Conservation (phyloP, 2,888 invertebrate species). For the Leptopilina drosophilae region DNA sequence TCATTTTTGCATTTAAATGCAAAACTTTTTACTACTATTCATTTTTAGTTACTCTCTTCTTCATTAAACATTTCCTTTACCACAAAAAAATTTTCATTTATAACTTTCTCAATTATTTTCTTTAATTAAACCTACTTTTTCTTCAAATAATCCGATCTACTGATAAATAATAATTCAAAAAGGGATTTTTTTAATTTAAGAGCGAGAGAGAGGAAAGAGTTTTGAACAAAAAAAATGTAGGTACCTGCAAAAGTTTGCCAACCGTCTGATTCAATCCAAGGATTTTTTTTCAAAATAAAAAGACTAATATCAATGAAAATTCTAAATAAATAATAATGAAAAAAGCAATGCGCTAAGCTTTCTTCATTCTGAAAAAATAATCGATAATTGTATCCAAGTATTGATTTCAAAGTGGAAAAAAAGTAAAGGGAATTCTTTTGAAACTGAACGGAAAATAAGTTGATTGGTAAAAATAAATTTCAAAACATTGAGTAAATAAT, state of each 20-base stretch:
- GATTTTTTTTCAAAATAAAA: neutral
- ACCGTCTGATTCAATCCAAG: neutral
- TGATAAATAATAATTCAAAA: neutral
- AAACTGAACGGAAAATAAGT: neutral
- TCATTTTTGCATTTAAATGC: conserved; percentile 10
- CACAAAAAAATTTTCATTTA: no score
- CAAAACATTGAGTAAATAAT: neutral
- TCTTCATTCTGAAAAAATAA: conserved; percentile 24
- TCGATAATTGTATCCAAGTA: conserved; percentile 46
- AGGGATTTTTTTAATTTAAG: neutral
- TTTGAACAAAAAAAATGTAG: neutral
- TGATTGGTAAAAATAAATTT: neutral
- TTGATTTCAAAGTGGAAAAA: neutral
- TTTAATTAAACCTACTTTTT: neutral
- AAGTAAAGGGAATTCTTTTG: neutral
- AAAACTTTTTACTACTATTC: neutral
- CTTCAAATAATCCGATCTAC: neutral
- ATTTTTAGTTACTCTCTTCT: neutral
- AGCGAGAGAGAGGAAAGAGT: neutral
- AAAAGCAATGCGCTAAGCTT: conserved; percentile 71
- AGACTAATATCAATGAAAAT: neutral
- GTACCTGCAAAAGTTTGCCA: neutral
- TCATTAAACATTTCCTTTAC: no score
- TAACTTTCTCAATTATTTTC: no score
- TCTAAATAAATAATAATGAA: conserved; percentile 21